Evolutionary conservation across 2,888 invertebrate genomes (phyloP).

Genomic region (Lacanobia wlatinum): DNA sequence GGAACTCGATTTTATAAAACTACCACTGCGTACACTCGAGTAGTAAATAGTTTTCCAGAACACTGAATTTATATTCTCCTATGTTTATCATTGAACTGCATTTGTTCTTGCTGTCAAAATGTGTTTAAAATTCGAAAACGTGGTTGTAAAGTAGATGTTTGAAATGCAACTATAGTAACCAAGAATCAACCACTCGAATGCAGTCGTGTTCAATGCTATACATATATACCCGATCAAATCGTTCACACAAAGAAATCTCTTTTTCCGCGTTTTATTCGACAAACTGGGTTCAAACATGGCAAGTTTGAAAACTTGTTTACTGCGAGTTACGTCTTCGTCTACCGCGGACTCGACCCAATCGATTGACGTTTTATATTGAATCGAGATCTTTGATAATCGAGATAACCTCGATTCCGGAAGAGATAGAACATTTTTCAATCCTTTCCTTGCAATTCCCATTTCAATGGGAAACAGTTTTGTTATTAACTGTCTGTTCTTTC

Average conservation of each 20-base stretch:
- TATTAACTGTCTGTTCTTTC: not conserved
- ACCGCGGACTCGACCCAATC: slow-evolving; percentile 41
- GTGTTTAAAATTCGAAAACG: not conserved
- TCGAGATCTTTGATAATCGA: slow-evolving; percentile 46
- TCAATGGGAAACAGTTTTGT: not conserved
- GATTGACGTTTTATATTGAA: slow-evolving; percentile 62
- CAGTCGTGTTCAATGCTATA: slow-evolving; percentile 54
- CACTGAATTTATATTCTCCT: not conserved
- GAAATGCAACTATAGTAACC: slow-evolving; percentile 13
- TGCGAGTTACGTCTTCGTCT: slow-evolving; percentile 57
- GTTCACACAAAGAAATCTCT: slow-evolving; percentile 64
- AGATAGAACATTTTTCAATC: not conserved
- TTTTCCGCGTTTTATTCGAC: slow-evolving; percentile 65
- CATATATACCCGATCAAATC: slow-evolving; percentile 67
- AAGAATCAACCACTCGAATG: slow-evolving; percentile 35
- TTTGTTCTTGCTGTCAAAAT: not conserved
- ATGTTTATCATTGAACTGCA: not conserved
- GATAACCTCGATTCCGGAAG: slow-evolving; percentile 4
- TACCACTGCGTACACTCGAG: not conserved
- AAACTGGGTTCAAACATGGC: slow-evolving; percentile 65
- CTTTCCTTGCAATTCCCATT: not conserved
- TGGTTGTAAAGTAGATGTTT: not conserved
- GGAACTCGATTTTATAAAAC: not conserved
- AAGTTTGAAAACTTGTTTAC: slow-evolving; percentile 75
- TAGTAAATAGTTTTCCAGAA: not conserved